Evolutionary conservation across 2,888 invertebrate genomes (phyloP), one percentile per base, ranked within the genome.

Genomic region (Nomada lathburiana): DNA sequence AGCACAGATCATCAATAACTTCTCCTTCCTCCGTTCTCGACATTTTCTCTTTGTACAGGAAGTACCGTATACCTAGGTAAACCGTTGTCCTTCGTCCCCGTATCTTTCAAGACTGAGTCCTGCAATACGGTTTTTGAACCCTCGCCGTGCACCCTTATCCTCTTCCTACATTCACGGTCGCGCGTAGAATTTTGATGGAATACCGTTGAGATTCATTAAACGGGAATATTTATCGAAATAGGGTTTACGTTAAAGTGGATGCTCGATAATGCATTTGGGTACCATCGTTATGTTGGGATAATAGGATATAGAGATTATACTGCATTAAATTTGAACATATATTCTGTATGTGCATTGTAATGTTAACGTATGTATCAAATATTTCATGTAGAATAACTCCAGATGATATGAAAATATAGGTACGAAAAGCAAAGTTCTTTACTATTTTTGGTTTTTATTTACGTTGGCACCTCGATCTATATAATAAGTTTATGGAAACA

Each of bases 1-100:
- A 86, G 85, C 88, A 87, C 82, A 80, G 87, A 89, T 89, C 92
- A 92, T 92, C 92, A 91, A 92, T 92, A 92, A 92, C 91, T 89
- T 86, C 83, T 85, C 83, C 81, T 84, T 77, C 80, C 77, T 83
- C 76, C 57, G 77, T 83, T 76, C 76, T 60, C 55, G 60, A 68
- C 47, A 72, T 81, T 69, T 81, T 75, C 76, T 77, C 69, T 71
- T 76, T 76, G 82, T 83, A 82, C 82, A 70, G 83, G 77, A 82
- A 83, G 74, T 67, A 74, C 69, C 55, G 70, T 82, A 72, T 73
- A 50, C 26, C 69, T 82, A 74, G 69, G 74, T 75, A 79, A 79
- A 73, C 76, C 73, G 63, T 77, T 78, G 63, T 67, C 76, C 74
- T 68, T 65, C 69, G 75, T 76, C 47, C 68, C 68, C 65, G 55